A percentile compares a stretch with the other conserved stretches of the same genome.
Evolutionary conservation across 2,888 invertebrate genomes (phyloP).

Genomic region (Nemotelus pantherinus): DNA sequence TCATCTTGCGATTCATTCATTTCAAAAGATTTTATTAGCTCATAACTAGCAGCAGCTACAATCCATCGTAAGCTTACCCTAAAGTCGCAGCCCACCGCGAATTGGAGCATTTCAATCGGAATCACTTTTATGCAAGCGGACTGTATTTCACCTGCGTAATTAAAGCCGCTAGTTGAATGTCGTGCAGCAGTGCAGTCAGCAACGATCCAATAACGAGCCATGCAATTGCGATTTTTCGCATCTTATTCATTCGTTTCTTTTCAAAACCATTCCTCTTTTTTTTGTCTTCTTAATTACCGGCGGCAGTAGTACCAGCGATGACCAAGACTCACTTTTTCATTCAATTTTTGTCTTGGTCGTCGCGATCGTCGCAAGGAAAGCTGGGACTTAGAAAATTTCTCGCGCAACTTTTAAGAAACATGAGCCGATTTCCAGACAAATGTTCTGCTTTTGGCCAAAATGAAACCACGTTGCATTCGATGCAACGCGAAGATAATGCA

Average conservation of each 20-base stretch:
- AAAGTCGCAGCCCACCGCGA: constrained; percentile 25
- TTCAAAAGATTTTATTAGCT: too few relatives aligned
- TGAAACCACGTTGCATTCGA: background rate
- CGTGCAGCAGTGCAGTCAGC: constrained; percentile 34
- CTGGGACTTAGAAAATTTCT: background rate
- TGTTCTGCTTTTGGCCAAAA: constrained; percentile 40
- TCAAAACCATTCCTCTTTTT: constrained; percentile 11
- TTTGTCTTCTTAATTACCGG: constrained; percentile 45
- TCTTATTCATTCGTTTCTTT: constrained; percentile 42
- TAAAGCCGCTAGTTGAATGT: constrained; percentile 45
- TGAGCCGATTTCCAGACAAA: constrained; percentile 13
- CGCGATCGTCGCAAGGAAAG: background rate
- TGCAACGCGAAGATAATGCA: too few relatives aligned
- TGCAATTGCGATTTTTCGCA: constrained; percentile 47
- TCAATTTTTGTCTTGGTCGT: background rate
- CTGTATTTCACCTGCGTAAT: constrained; percentile 50
- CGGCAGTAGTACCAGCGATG: background rate
- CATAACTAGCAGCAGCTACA: too few relatives aligned
- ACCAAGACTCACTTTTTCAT: constrained; percentile 9
- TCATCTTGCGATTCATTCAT: too few relatives aligned
- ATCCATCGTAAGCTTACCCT: background rate
- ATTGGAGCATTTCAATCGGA: constrained; percentile 44
- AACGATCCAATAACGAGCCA: constrained; percentile 44
- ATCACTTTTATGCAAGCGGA: constrained; percentile 37
- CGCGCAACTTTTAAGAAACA: constrained; percentile 24